Evolutionary conservation across 2,888 invertebrate genomes (phyloP).

Genomic region (Drosophila neutralis): DNA sequence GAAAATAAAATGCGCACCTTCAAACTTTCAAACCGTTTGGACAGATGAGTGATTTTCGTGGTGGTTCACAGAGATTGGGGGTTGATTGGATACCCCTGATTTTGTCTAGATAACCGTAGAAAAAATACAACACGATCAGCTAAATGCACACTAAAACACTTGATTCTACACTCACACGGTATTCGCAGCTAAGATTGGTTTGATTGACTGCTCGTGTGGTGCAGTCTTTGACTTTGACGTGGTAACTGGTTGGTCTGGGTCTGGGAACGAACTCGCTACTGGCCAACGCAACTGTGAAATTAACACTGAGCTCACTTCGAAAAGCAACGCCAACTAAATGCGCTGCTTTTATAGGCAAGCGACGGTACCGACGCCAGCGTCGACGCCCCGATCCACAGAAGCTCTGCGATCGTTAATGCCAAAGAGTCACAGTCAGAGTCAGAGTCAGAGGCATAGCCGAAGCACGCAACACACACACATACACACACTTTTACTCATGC

Average conservation of each 20-base stretch:
- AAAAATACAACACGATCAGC: background rate
- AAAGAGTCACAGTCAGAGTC: constrained; percentile 50
- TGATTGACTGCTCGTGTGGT: constrained; percentile 38
- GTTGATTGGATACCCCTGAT: constrained; percentile 20
- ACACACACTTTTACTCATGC: constrained; percentile 7
- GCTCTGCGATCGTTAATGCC: constrained; percentile 67
- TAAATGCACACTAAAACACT: constrained; percentile 11
- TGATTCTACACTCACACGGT: constrained; percentile 38
- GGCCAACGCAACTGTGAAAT: constrained; percentile 79
- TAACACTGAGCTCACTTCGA: constrained; percentile 82
- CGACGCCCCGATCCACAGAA: constrained; percentile 43
- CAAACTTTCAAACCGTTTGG: constrained; percentile 29
- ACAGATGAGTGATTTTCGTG: constrained; percentile 2
- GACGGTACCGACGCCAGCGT: constrained; percentile 18
- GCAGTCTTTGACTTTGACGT: constrained; percentile 50
- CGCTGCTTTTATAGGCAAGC: constrained; percentile 78
- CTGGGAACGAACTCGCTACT: constrained; percentile 52
- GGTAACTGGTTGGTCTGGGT: constrained; percentile 45
- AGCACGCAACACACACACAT: constrained; percentile 7
- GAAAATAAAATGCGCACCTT: constrained; percentile 26
- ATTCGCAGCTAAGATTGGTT: constrained; percentile 26
- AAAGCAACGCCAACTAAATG: constrained; percentile 82
- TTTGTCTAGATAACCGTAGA: constrained; percentile 11
- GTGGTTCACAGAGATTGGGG: background rate
- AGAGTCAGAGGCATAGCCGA: constrained; percentile 22